Evolutionary conservation across 2,113 vertebrate species (phyloP).

Genomic region (Balaenoptera acutorostrata): DNA sequence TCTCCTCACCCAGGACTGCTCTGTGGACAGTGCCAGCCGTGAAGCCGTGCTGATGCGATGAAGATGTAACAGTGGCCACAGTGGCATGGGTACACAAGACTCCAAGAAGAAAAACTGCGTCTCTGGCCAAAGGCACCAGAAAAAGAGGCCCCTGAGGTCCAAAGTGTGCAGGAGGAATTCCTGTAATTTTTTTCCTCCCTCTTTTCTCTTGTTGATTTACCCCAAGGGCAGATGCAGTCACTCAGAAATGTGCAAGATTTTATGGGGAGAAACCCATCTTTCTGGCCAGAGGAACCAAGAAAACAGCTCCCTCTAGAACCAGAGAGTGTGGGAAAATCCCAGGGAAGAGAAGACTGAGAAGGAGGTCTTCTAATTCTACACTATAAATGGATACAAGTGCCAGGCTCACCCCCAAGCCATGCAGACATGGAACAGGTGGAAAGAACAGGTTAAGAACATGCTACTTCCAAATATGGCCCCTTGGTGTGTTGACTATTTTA

Average conservation of each 20-base stretch:
- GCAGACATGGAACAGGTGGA: not conserved
- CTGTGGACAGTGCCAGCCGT: not conserved
- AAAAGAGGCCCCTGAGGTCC: not conserved
- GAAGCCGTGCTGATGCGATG: not conserved
- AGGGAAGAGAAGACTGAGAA: not conserved
- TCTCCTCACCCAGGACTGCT: no score
- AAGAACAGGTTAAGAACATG: not conserved
- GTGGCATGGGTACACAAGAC: not conserved
- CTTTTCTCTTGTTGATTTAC: not conserved
- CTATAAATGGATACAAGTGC: not conserved
- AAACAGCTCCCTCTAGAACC: not conserved
- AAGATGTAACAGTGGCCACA: no score
- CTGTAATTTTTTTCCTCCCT: not conserved
- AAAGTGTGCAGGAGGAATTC: not conserved
- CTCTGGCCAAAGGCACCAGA: not conserved
- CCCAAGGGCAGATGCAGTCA: not conserved
- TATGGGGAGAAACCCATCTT: not conserved
- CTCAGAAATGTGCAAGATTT: not conserved
- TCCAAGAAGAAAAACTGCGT: not conserved
- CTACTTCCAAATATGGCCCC: not conserved
- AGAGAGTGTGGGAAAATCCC: not conserved
- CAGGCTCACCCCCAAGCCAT: accelerated
- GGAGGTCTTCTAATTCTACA: not conserved
- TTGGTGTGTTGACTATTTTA: not conserved
- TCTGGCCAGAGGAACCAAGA: not conserved